Percentiles rank a stretch among this genome's conserved stretches.
Evolutionary conservation across 2,113 vertebrate species (phyloP).

Genomic region (Xenopus tropicalis): DNA sequence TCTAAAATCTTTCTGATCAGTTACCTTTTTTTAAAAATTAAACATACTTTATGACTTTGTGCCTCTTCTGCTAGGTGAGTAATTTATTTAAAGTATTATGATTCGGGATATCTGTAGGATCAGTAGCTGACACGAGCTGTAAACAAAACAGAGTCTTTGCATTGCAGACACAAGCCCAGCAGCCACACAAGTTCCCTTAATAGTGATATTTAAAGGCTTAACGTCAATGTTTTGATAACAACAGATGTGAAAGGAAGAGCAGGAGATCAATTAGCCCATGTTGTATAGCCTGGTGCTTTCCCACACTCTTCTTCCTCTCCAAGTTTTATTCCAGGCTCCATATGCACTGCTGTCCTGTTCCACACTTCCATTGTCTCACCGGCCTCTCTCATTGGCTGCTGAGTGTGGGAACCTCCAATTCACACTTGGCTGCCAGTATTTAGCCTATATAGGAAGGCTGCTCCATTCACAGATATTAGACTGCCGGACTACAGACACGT

Average conservation of each 20-base stretch:
- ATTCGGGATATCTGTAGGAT: too few species aligned
- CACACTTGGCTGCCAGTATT: neutral
- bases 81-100: too few species aligned
- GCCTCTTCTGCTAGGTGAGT: too few species aligned
- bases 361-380: constrained; percentile 25
- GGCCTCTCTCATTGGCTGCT: neutral
- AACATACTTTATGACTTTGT: too few species aligned
- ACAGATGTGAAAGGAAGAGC: constrained; percentile 37
- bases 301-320: constrained; percentile 39
- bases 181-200: neutral
- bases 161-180: constrained; percentile 12
- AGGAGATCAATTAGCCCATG: constrained; percentile 22
- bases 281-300: constrained; percentile 15
- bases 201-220: constrained; percentile 30
- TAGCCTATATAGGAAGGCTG: too few species aligned
- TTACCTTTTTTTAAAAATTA: too few species aligned
- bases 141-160: neutral
- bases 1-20: too few species aligned
- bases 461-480: too few species aligned
- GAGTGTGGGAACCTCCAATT: constrained; percentile 34
- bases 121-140: neutral
- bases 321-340: constrained; percentile 25
- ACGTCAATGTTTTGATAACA: constrained; percentile 37
- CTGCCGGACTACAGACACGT: too few species aligned
- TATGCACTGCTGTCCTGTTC: constrained; percentile 16